Evolutionary conservation across 1,140 invertebrate genomes (phyloP), one percentile per base, ranked within the genome.

Genomic region (Lepidurus arcticus): DNA sequence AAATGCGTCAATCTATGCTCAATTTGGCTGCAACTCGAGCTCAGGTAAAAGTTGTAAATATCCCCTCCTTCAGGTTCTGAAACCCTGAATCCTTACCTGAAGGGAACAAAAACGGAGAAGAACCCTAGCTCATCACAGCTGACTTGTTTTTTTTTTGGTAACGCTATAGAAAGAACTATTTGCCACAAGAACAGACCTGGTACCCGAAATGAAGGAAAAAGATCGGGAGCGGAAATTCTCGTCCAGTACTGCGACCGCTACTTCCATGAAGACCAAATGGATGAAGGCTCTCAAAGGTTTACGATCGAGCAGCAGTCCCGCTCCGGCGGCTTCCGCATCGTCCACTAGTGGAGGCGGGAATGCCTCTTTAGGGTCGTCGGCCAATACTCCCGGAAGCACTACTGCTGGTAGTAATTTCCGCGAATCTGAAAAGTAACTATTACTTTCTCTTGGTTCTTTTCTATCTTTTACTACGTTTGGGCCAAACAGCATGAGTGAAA

Each of bases 211-310:
- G 7, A 65, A 65, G 5, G 75, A 78, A 42, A 76, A 74, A 21
- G 81, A 85, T 85, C 85, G 88, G 82, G 93, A 94, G 85, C 89
- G 94, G 73, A 96, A 96, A 88, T 89, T 95, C 85, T 94, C 93
- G 2, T 91, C 92, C 73, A 90, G 92, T 73, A 73, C 75, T 3
- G 78, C 75, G 26, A 95, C 92, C 78, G 92, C 92, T 83, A 93
- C 75, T 42, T 84, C 92, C 82, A 97, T 97, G 90, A 97, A 97
- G 87, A 95, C 93, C 84, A 97, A 98, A 89, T 98, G 96, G 96
- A 87, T 98, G 82, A 98, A 98, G 86, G 96, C 96, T 80, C 96
- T 98, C 87, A 98, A 98, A 86, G 96, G 96, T 80, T 96, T 98
- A 87, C 65, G 78, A 13, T 74, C 78, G 13, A 43, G 47, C 44